Evolutionary conservation across 2,797 vertebrate genomes (phyloP).

Genomic region (Syngnathus acus): DNA sequence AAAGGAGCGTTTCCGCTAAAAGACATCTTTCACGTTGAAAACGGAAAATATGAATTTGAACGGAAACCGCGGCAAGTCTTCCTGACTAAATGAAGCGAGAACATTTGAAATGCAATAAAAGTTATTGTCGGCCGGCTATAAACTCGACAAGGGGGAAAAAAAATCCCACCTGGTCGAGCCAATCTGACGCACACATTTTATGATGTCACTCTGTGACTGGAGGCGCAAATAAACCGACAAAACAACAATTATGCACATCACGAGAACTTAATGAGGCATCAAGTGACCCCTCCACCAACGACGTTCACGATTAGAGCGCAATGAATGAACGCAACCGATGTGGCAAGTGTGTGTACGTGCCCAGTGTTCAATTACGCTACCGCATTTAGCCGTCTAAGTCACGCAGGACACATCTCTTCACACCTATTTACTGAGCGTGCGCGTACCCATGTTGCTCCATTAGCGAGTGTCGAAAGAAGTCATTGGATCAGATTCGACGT

Average conservation of each 20-base stretch:
- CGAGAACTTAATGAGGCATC: slow-evolving; percentile 63
- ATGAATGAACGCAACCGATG: slow-evolving; percentile 63
- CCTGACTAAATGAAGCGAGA: slow-evolving; percentile 10
- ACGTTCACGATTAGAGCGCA: slow-evolving; percentile 65
- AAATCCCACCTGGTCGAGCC: slow-evolving; percentile 30
- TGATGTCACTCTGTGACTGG: slow-evolving; percentile 39
- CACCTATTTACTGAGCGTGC: slow-evolving; percentile 31
- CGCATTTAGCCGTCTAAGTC: slow-evolving; percentile 56
- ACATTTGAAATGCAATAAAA: slow-evolving; percentile 38
- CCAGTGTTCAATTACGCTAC: slow-evolving; percentile 50
- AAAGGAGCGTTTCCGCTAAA: not conserved
- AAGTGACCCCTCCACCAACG: slow-evolving; percentile 45
- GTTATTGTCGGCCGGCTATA: slow-evolving; percentile 14
- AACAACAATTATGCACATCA: slow-evolving; percentile 59
- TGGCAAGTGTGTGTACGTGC: slow-evolving; percentile 28
- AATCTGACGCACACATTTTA: slow-evolving; percentile 48
- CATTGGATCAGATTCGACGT: slow-evolving; percentile 24
- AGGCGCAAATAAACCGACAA: slow-evolving; percentile 45
- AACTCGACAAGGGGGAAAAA: slow-evolving; percentile 11
- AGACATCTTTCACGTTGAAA: not conserved
- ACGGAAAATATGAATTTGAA: not conserved
- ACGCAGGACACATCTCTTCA: slow-evolving; percentile 38
- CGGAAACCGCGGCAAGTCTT: not conserved
- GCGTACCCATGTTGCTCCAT: slow-evolving; percentile 29
- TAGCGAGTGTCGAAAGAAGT: slow-evolving; percentile 27